phyloP scores from a whole-genome alignment of 53 echinoderm and acorn worm genomes.

The Mesocentrotus franciscanus region DNA sequence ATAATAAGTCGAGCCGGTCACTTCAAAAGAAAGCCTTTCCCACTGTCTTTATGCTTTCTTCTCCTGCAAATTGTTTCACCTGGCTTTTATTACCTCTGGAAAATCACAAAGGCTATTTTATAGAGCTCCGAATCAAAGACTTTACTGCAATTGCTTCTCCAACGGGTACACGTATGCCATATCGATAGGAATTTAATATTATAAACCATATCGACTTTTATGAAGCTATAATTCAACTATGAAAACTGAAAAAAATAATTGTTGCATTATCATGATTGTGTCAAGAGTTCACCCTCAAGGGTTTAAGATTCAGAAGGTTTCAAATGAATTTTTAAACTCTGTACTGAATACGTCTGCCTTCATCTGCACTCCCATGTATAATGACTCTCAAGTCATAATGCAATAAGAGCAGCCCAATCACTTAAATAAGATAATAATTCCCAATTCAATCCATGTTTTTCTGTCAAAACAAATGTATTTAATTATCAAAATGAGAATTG shows the following conservation, averaged over 20 bases:
- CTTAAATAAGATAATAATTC: background rate
- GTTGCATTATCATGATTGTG: background rate
- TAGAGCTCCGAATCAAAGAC: background rate
- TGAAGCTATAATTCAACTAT: slow-evolving; percentile 30
- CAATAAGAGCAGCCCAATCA: background rate
- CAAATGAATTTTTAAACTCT: background rate
- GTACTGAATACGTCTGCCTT: background rate
- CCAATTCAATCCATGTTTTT: background rate
- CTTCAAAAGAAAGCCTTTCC: slow-evolving; percentile 25
- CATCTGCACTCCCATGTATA: background rate
- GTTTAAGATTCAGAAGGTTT: slow-evolving; percentile 4
- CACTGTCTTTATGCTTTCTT: slow-evolving; percentile 1
- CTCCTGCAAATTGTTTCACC: slow-evolving; percentile 50
- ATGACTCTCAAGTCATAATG: background rate
- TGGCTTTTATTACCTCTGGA: slow-evolving; percentile 43
- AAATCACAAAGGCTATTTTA: background rate
- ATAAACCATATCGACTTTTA: background rate
- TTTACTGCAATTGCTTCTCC: background rate
- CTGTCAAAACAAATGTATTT: background rate
- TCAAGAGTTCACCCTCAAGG: background rate
- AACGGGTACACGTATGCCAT: background rate
- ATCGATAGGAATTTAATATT: background rate
- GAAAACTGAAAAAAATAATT: background rate
- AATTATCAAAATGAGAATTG: background rate
- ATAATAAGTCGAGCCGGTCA: slow-evolving; percentile 22